Evolutionary conservation across 1,140 invertebrate genomes (phyloP).

Genomic region (Polypedilum vanderplanki): DNA sequence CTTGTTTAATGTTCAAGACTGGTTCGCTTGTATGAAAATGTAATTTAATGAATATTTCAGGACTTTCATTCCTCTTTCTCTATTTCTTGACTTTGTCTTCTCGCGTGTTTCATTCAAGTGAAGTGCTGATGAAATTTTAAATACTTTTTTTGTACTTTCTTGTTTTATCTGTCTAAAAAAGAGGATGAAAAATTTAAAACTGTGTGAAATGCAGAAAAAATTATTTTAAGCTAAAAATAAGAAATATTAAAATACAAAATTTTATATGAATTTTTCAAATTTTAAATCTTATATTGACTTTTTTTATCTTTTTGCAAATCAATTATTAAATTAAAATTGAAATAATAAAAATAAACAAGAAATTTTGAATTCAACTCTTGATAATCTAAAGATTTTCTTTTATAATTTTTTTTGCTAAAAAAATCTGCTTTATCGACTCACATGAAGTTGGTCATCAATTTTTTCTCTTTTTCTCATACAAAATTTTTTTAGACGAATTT

Average conservation of each 20-base stretch:
- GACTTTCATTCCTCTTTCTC: not conserved
- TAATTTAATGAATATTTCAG: conserved; percentile 14
- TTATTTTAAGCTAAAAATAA: not conserved
- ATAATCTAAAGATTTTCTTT: too few species aligned
- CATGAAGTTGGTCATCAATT: not conserved
- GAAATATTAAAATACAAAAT: not conserved
- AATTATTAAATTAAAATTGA: too few species aligned
- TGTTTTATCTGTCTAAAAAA: not conserved
- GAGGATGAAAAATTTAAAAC: not conserved
- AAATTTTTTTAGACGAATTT: conserved; percentile 8
- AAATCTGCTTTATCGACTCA: conserved; percentile 9
- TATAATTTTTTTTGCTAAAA: not conserved
- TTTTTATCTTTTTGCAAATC: too few species aligned
- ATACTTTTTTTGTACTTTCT: not conserved
- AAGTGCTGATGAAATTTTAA: not conserved
- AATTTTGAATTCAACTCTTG: too few species aligned
- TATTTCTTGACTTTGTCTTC: not conserved
- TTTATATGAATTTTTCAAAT: not conserved
- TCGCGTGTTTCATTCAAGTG: not conserved
- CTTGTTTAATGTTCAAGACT: not conserved
- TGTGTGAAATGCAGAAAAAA: not conserved
- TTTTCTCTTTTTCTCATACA: not conserved
- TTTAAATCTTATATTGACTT: not conserved
- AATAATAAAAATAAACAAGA: too few species aligned
- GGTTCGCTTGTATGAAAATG: not conserved